These are phyloP conservation scores for Rhadina sibilatrix DNA, from an alignment of 2,113 vertebrate genomes.

Conservation along the genomic window DNA sequence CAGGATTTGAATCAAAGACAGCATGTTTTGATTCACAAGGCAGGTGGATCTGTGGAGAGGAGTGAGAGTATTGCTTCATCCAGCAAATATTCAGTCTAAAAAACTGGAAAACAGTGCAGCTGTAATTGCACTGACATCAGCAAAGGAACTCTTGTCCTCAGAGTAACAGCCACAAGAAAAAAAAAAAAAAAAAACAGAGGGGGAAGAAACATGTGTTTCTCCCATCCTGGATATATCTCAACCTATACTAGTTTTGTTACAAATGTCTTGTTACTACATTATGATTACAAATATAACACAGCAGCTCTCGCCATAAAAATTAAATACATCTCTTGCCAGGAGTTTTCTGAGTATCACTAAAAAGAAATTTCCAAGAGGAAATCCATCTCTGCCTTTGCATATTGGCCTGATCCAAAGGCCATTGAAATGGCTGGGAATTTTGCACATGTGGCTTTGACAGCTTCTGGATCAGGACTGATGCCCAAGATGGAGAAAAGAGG, in stretches of 20 bases:
- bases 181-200: neutral
- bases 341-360: neutral
- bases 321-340: neutral
- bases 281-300: neutral
- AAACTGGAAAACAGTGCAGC: neutral
- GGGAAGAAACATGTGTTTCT: neutral
- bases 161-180: neutral
- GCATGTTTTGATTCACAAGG: neutral
- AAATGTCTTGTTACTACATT: neutral
- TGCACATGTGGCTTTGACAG: neutral
- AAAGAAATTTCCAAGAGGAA: neutral
- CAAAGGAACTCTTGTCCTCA: neutral
- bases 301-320: neutral
- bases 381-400: neutral
- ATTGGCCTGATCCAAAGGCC: neutral
- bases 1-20: neutral
- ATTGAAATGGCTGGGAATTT: neutral
- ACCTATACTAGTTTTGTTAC: neutral
- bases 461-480: neutral
- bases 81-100: conserved; percentile 1
- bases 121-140: conserved; percentile 19
- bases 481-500: neutral
- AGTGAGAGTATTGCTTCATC: neutral
- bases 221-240: neutral
- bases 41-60: neutral